Evolutionary conservation across 2,888 invertebrate genomes (phyloP), one percentile per base, ranked within the genome.

Genomic region (Drosophila aldrichi): DNA sequence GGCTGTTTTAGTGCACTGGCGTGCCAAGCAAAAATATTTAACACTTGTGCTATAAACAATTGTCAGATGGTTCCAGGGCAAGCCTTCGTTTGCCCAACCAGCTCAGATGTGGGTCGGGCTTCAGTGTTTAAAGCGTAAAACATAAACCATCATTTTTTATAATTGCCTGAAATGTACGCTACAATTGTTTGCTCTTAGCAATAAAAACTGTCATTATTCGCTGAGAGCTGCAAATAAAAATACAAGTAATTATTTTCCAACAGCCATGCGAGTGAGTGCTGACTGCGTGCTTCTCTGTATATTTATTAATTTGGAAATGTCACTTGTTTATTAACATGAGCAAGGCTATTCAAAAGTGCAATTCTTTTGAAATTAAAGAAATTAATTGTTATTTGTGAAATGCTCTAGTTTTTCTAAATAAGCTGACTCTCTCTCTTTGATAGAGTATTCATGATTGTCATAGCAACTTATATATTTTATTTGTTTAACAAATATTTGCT

Each of bases 21-120:
- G 84, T 85, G 84, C 84, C 84, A 85, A 85, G 74, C 84, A 77
- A 87, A 85, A 87, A 89, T 85, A 89, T 89, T 85, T 85, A 85
- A 85, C 84, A 85, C 84, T 85, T 79, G 79, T 70, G 82, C 84
- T 81, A 89, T 89, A 85, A 85, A 85, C 84, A 79, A 89, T 84
- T 87, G 88, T 81, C 89, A 75, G 88, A 48, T 59, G 70, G 68
- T 61, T 56, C 56, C 44, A 43, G 41, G 49, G 58, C n/a, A 29
- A 51, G 57, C 34, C 29, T 29, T 52, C 44, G 54, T 49, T 29
- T 20, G 46, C 44, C 22, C 36, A 48, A 22, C 25, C 16, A 59
- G 66, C 49, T 34, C 63, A 62, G 62, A 79, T 83, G 83, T 83
- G 83, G 87, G 87, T 83, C 83, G 87, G 71, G 76, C 67, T 66